Evolutionary conservation across 2,797 vertebrate genomes (phyloP).

Genomic region (Sebastes hopkinsi): DNA sequence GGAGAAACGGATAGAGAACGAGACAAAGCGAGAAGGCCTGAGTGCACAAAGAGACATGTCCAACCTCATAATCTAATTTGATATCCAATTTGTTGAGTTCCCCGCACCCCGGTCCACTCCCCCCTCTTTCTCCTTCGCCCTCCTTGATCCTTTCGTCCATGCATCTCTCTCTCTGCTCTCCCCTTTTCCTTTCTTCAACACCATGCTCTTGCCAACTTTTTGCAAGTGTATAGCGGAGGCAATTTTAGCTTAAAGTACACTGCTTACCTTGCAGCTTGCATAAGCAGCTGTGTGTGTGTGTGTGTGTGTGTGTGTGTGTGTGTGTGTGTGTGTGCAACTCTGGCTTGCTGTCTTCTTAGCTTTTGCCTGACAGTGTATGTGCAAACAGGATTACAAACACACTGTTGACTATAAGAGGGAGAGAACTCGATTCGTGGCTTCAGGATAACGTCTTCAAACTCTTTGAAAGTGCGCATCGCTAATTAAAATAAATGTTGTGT

Average conservation of each 20-base stretch:
- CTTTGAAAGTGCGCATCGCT: slow-evolving; percentile 14
- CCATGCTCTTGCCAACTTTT: slow-evolving; percentile 41
- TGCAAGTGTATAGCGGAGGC: slow-evolving; percentile 20
- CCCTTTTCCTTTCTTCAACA: neutral
- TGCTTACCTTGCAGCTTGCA: slow-evolving; percentile 53
- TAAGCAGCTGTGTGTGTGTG: slow-evolving; percentile 37
- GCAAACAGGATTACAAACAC: slow-evolving; percentile 57
- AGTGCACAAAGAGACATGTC: slow-evolving; percentile 55
- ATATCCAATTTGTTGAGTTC: slow-evolving; percentile 64
- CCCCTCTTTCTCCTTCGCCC: slow-evolving; percentile 16
- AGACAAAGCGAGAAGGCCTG: slow-evolving; percentile 41
- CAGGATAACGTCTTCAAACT: slow-evolving; percentile 23
- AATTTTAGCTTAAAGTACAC: slow-evolving; percentile 45
- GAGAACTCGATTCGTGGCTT: slow-evolving; percentile 22
- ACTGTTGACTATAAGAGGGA: slow-evolving; percentile 38
- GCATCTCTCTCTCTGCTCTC: neutral
- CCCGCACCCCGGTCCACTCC: slow-evolving; percentile 2
- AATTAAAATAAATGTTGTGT: slow-evolving; percentile 40
- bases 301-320: neutral
- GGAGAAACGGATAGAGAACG: slow-evolving; percentile 16
- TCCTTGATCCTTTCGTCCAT: slow-evolving; percentile 31
- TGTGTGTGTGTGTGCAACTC: neutral
- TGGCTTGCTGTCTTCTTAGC: slow-evolving; percentile 38
- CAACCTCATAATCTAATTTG: slow-evolving; percentile 64
- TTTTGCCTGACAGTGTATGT: slow-evolving; percentile 31